Conservation (phyloP, 2,113 vertebrate genomes). For the Otus sunia region DNA sequence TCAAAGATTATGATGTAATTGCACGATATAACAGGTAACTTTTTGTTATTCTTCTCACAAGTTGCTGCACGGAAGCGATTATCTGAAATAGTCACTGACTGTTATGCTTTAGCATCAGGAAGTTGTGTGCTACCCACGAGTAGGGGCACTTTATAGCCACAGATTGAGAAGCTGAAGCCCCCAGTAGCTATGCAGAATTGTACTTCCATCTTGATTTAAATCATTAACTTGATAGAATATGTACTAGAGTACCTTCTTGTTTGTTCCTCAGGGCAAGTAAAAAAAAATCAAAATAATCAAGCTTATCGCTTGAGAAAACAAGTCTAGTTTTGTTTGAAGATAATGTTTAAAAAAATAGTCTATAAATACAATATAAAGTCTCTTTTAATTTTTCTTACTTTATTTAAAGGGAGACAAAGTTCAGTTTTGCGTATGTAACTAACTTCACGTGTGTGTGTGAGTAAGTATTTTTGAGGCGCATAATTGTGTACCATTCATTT, state of each 20-base stretch:
- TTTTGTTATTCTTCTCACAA: not conserved
- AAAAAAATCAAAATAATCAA: not conserved
- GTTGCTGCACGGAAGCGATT: not conserved
- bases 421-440: not conserved
- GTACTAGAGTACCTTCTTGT: not conserved
- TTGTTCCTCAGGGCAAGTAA: not conserved
- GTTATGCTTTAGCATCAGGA: not conserved
- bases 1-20: not conserved
- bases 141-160: not conserved
- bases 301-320: not conserved
- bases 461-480: not conserved
- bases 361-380: not conserved
- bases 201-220: not conserved
- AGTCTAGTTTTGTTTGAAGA: not conserved
- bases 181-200: not conserved
- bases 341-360: not conserved
- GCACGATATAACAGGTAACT: not conserved
- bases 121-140: not conserved
- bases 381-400: not conserved
- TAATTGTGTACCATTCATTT: not conserved
- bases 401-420: not conserved
- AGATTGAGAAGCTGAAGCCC: not conserved
- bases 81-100: not conserved
- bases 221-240: not conserved
- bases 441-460: not conserved